These are phyloP conservation scores for Gallinago media DNA, from an alignment of 2,113 vertebrate genomes.

Conservation along the genomic window DNA sequence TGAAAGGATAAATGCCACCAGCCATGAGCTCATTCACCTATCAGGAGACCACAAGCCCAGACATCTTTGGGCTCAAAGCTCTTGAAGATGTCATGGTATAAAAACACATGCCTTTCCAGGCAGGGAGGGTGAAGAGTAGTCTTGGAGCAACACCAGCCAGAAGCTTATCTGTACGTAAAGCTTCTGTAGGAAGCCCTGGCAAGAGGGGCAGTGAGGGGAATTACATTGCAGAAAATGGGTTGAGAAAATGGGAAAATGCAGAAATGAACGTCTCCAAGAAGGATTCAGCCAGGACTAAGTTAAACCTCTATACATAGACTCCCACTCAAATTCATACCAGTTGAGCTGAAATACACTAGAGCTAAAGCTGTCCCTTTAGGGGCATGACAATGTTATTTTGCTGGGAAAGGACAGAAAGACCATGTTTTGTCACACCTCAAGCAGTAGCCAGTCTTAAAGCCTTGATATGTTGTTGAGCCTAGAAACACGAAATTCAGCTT, in stretches of 20 bases:
- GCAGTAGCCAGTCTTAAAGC: background rate
- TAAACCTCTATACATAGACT: background rate
- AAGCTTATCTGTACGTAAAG: background rate
- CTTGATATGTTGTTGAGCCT: background rate
- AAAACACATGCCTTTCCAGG: background rate
- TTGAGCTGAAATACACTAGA: background rate
- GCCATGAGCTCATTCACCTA: background rate
- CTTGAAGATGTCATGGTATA: background rate
- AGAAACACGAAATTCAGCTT: background rate
- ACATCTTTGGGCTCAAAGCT: background rate
- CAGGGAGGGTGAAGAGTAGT: fast-evolving
- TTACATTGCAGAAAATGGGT: background rate
- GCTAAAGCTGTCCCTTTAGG: background rate
- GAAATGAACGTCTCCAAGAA: background rate
- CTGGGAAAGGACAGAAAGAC: background rate
- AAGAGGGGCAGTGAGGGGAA: fast-evolving
- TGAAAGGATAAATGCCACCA: background rate
- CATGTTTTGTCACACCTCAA: background rate
- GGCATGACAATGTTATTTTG: background rate
- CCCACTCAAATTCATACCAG: background rate
- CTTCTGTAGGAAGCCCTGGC: background rate
- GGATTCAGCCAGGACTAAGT: background rate
- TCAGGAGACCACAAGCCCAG: background rate
- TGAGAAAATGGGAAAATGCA: no score
- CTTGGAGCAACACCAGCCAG: background rate